Evolutionary conservation across 1,140 invertebrate genomes (phyloP).

Genomic region (Magallana gigas): DNA sequence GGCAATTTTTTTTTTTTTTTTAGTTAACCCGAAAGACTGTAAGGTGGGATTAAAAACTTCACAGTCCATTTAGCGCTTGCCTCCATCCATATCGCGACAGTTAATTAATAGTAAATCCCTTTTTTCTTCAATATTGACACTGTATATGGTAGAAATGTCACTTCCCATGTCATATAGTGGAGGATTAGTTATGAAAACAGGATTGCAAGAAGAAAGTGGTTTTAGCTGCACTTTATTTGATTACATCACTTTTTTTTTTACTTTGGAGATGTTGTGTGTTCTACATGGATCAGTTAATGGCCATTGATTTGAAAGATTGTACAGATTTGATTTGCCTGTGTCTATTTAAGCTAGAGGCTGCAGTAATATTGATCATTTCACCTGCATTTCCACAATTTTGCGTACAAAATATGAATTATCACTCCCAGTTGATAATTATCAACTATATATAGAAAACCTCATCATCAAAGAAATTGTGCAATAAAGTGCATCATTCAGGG

Average conservation of each 20-base stretch:
- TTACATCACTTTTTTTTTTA: constrained; percentile 23
- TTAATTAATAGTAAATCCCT: constrained; percentile 23
- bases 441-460: not conserved
- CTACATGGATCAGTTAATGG: constrained; percentile 14
- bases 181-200: constrained; percentile 4
- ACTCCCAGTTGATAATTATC: not conserved
- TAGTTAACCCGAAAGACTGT: not conserved
- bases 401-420: constrained; percentile 7
- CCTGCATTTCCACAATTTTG: constrained; percentile 7
- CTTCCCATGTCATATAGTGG: not conserved
- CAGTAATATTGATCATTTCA: constrained; percentile 31
- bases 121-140: constrained; percentile 2
- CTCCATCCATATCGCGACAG: not conserved
- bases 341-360: constrained; percentile 15
- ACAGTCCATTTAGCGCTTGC: not conserved
- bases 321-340: constrained; percentile 30
- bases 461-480: constrained; percentile 17
- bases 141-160: not conserved
- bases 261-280: not conserved
- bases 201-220: not conserved
- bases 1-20: not conserved
- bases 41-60: constrained; percentile 10
- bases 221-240: constrained; percentile 26
- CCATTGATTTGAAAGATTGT: constrained; percentile 34
- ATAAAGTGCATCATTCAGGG: not conserved